These are phyloP conservation scores for Lasioglossum villosulum DNA, from an alignment of 2,888 invertebrate genomes.

Conservation along the genomic window DNA sequence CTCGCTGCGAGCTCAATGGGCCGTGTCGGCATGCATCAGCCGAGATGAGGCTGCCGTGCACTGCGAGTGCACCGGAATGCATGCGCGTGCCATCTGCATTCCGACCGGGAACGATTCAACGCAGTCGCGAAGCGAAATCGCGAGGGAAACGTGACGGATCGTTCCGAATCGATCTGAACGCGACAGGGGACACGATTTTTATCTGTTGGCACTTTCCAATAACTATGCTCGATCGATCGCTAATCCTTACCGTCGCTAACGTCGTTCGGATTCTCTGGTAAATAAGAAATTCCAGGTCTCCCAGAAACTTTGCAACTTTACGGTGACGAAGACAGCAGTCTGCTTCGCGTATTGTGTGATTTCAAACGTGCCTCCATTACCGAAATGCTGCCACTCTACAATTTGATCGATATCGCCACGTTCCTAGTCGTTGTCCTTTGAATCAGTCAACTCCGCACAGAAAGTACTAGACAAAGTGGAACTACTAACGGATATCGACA, in stretches of 20 bases:
- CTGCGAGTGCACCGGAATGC: slow-evolving; percentile 51
- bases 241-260: neutral
- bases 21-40: slow-evolving; percentile 65
- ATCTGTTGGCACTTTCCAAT: neutral
- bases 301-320: neutral
- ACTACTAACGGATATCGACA: slow-evolving; percentile 50
- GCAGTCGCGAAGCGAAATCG: slow-evolving; percentile 19
- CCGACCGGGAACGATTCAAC: slow-evolving; percentile 1
- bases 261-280: neutral
- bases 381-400: no score
- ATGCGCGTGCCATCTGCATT: slow-evolving; percentile 44
- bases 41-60: slow-evolving; percentile 52
- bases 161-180: neutral
- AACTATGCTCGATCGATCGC: neutral
- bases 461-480: slow-evolving; percentile 27
- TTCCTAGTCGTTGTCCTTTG: neutral
- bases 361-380: no score
- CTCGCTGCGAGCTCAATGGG: slow-evolving; percentile 61
- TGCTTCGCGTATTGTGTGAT: no score
- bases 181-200: slow-evolving; percentile 1
- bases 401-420: neutral
- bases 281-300: neutral
- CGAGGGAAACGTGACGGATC: slow-evolving; percentile 1
- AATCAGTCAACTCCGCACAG: neutral
- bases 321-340: no score